phyloP scores from a whole-genome alignment of 2,113 vertebrate species.

The Neolamprologus falcicula region DNA sequence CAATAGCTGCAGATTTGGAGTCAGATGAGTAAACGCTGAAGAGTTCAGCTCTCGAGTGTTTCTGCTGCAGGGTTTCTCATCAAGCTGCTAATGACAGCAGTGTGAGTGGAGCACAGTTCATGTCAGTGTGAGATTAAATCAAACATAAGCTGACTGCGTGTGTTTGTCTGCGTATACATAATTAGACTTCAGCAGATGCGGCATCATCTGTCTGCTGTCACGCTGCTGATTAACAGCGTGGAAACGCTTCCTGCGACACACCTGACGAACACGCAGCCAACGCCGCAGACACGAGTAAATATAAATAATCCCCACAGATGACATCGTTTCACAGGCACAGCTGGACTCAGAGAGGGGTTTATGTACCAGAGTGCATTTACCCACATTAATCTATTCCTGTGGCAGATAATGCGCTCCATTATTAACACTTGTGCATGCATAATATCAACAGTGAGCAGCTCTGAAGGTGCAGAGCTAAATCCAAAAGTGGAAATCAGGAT shows the following conservation, averaged over 20 bases:
- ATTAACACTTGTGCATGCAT: neutral
- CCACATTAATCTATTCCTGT: neutral
- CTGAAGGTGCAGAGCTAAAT: neutral
- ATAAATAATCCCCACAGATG: neutral
- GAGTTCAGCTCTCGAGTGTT: neutral
- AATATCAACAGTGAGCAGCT: neutral
- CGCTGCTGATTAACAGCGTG: neutral
- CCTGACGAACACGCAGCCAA: neutral
- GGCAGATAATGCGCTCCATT: accelerated
- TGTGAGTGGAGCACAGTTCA: neutral
- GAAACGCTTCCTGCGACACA: neutral
- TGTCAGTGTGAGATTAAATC: neutral
- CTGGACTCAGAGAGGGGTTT: neutral
- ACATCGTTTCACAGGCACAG: neutral
- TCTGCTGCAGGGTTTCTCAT: neutral
- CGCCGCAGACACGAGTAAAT: neutral
- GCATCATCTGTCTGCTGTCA: neutral
- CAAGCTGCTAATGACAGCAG: neutral
- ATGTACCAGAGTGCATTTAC: neutral
- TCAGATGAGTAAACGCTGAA: neutral
- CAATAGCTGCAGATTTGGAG: neutral
- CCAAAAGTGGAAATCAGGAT: neutral
- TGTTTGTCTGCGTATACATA: neutral
- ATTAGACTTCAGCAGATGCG: neutral
- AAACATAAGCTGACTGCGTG: neutral